phyloP scores from a whole-genome alignment of 2,888 invertebrate species.

The Timandra comae region DNA sequence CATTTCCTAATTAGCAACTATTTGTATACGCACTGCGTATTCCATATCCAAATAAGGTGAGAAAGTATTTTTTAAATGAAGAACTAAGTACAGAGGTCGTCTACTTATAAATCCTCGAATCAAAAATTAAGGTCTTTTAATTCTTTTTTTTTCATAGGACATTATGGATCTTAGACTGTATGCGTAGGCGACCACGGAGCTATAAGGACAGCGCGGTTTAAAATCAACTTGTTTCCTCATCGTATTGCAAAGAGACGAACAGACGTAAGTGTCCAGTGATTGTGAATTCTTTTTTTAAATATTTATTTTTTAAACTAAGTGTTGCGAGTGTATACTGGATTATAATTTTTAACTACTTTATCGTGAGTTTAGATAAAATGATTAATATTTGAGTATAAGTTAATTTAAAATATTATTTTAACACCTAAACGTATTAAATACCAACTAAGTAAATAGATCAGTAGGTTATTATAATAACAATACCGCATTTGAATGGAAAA shows the following conservation, averaged over 20 bases:
- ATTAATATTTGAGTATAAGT: too few relatives aligned
- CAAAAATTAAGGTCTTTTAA: background rate
- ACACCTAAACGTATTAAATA: too few relatives aligned
- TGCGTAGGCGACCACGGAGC: constrained; percentile 54
- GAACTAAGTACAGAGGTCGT: background rate
- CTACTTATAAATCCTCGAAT: too few relatives aligned
- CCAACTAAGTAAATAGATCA: too few relatives aligned
- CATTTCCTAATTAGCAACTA: constrained; percentile 8
- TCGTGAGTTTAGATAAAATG: too few relatives aligned
- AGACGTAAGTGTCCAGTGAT: constrained; percentile 50
- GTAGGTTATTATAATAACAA: too few relatives aligned
- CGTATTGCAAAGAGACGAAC: constrained; percentile 47
- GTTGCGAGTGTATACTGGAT: background rate
- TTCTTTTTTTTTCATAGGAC: constrained; percentile 7
- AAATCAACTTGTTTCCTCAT: constrained; percentile 48
- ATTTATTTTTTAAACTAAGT: background rate
- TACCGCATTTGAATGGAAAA: too few relatives aligned
- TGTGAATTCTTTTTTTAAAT: constrained; percentile 13
- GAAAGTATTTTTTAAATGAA: constrained; percentile 10
- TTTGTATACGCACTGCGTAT: constrained; percentile 6
- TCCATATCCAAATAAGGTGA: constrained; percentile 17
- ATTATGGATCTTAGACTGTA: constrained; percentile 16
- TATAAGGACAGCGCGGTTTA: constrained; percentile 52
- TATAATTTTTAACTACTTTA: too few relatives aligned
- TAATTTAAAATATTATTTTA: too few relatives aligned